Evolutionary conservation across 2,888 invertebrate species (phyloP).

Genomic region (Amitus sp.): DNA sequence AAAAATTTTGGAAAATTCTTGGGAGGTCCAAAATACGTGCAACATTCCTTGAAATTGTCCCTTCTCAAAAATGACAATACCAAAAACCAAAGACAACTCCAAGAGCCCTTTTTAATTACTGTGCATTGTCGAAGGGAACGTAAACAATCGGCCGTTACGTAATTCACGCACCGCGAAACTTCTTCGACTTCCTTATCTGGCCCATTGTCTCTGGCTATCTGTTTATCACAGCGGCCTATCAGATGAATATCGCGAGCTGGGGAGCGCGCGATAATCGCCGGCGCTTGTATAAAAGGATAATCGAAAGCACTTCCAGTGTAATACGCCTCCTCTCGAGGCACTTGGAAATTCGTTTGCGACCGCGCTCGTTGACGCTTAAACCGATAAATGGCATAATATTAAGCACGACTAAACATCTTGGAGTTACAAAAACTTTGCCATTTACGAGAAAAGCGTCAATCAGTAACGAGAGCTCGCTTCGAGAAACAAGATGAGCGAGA

Average conservation of each 20-base stretch:
- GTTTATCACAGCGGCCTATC: slow-evolving; percentile 9
- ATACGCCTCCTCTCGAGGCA: slow-evolving; percentile 7
- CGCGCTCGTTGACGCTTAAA: neutral
- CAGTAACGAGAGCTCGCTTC: slow-evolving; percentile 8
- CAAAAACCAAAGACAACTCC: no score
- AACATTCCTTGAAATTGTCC: no score
- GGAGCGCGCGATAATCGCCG: slow-evolving; percentile 11
- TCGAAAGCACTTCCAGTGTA: slow-evolving; percentile 6
- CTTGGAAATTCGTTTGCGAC: slow-evolving; percentile 11
- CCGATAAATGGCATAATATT: slow-evolving; percentile 11
- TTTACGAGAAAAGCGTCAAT: slow-evolving; percentile 11
- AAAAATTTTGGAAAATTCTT: no score
- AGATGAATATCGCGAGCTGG: slow-evolving; percentile 10
- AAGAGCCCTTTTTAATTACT: no score
- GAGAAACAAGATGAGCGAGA: no score
- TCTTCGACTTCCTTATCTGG: slow-evolving; percentile 11
- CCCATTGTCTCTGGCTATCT: slow-evolving; percentile 10
- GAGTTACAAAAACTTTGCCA: slow-evolving; percentile 11
- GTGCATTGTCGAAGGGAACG: no score
- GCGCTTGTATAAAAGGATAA: slow-evolving; percentile 13
- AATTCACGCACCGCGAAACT: slow-evolving; percentile 13
- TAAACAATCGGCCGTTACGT: slow-evolving; percentile 7
- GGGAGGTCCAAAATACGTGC: no score
- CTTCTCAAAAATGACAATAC: no score
- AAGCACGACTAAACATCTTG: slow-evolving; percentile 10